Percentiles rank a stretch among this genome's conserved stretches.
Conservation (phyloP, 2,113 vertebrate genomes). For the Eonycteris spelaea region DNA sequence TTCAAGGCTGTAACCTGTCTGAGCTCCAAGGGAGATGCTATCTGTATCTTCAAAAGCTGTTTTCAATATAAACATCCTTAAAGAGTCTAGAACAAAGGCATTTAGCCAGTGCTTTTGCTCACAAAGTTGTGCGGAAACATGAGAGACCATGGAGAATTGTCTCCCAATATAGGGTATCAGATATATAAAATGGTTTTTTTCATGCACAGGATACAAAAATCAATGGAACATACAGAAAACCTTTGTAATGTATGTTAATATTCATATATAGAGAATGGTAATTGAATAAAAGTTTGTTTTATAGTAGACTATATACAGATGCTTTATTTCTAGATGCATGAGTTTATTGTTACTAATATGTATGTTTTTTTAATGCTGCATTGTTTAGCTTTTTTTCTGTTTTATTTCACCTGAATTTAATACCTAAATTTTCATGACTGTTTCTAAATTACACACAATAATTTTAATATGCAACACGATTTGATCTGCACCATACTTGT, state of each 20-base stretch:
- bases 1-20: background rate
- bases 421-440: background rate
- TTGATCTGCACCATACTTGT: background rate
- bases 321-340: background rate
- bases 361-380: background rate
- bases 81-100: background rate
- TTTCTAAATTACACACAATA: slow-evolving; percentile 10
- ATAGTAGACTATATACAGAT: background rate
- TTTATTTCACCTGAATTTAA: background rate
- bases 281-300: slow-evolving; percentile 2
- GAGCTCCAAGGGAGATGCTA: background rate
- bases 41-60: background rate
- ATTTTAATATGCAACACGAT: background rate
- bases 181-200: background rate
- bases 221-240: background rate
- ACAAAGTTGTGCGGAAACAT: background rate
- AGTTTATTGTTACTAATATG: background rate
- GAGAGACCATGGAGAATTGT: background rate
- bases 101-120: background rate
- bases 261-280: background rate
- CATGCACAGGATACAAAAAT: background rate
- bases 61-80: background rate
- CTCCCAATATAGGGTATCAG: background rate
- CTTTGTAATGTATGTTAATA: background rate
- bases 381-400: background rate